Percentiles rank a stretch among this genome's conserved stretches.
Conservation (phyloP, 1,140 invertebrate species). For the Zaprionus capensis region DNA sequence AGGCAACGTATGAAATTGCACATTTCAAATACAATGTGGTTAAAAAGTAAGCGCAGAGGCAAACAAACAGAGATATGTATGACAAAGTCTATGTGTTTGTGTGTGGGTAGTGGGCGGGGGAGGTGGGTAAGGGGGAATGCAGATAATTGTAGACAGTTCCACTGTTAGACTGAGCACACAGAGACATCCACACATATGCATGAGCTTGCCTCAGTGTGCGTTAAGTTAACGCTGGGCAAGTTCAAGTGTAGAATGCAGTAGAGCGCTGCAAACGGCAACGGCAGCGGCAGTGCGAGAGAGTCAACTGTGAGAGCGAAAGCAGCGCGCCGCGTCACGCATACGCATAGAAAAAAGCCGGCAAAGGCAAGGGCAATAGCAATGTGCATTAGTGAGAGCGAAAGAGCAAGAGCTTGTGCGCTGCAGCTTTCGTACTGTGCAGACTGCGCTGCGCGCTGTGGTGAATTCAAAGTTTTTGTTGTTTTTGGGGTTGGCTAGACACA, state of each 20-base stretch:
- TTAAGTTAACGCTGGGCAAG: conserved; percentile 72
- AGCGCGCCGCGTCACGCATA: conserved; percentile 55
- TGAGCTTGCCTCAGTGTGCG: conserved; percentile 41
- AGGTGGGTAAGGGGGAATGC: conserved; percentile 19
- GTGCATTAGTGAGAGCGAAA: conserved; percentile 15
- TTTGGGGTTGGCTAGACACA: conserved; percentile 80
- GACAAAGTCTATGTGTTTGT: background rate
- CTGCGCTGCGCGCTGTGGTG: conserved; percentile 50
- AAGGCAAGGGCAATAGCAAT: conserved; percentile 57
- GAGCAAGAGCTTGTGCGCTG: conserved; percentile 11
- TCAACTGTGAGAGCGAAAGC: conserved; percentile 35
- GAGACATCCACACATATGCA: background rate
- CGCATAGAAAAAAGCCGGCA: conserved; percentile 80
- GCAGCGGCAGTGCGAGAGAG: conserved; percentile 13
- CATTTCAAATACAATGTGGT: conserved; percentile 81
- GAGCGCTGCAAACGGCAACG: conserved; percentile 50
- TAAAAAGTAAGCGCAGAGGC: conserved; percentile 74
- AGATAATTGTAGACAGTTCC: conserved; percentile 64
- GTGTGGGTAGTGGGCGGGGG: background rate
- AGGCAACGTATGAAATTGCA: conserved; percentile 72
- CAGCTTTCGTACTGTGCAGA: conserved; percentile 23
- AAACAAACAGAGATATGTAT: conserved; percentile 52
- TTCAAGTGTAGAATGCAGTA: conserved; percentile 82
- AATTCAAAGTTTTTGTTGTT: conserved; percentile 35
- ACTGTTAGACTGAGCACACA: conserved; percentile 23